phyloP scores from a whole-genome alignment of 2,888 invertebrate species.

The Caenorhabditis becei region DNA sequence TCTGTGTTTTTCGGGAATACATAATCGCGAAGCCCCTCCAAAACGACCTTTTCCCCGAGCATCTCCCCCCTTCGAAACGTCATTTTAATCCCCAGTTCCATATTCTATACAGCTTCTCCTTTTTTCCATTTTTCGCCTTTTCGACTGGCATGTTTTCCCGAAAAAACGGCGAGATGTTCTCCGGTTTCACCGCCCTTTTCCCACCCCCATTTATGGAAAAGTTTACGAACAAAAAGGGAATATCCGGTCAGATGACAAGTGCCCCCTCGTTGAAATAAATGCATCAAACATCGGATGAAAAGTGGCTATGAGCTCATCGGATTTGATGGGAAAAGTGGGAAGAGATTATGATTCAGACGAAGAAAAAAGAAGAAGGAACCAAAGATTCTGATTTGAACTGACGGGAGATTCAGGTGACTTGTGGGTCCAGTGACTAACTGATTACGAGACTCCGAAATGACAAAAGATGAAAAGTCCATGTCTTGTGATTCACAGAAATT shows the following conservation, averaged over 20 bases:
- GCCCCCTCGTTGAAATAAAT: neutral
- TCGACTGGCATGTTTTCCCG: neutral
- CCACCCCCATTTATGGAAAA: conserved; percentile 21
- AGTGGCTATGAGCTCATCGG: conserved; percentile 18
- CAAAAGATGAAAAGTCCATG: too few relatives aligned
- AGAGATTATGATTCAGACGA: conserved; percentile 2
- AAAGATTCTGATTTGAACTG: conserved; percentile 5
- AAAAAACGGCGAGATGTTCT: neutral
- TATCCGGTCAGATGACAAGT: conserved; percentile 21
- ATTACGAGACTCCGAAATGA: too few relatives aligned
- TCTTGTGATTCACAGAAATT: too few relatives aligned
- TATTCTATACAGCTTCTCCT: conserved; percentile 2
- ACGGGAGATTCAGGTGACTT: neutral
- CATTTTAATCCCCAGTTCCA: conserved; percentile 5
- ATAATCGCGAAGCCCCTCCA: neutral
- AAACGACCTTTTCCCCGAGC: neutral
- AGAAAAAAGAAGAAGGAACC: neutral
- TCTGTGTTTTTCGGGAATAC: neutral
- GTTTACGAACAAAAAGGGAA: neutral
- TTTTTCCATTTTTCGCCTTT: neutral
- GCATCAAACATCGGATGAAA: conserved; percentile 10
- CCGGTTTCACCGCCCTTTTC: conserved; percentile 13
- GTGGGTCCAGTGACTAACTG: too few relatives aligned
- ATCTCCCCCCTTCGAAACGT: neutral
- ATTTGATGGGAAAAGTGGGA: conserved; percentile 11